phyloP scores from a whole-genome alignment of 2,797 vertebrate species.

The Pachyuromys duprasi region DNA sequence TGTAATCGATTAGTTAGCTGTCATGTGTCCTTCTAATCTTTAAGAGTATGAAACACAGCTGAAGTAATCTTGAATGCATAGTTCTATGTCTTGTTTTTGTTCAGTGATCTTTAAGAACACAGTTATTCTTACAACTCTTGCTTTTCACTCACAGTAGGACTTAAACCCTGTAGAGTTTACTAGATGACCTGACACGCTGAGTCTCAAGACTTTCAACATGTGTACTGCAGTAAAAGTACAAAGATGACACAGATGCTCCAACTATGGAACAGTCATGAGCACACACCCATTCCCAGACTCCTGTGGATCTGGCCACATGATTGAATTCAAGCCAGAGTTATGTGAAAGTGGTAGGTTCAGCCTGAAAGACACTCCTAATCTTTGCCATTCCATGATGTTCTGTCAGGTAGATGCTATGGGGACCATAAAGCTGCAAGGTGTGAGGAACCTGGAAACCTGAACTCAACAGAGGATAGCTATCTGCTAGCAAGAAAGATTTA shows the following conservation, averaged over 20 bases:
- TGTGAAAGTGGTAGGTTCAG: neutral
- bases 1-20: neutral
- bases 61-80: neutral
- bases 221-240: neutral
- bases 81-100: neutral
- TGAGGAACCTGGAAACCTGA: neutral
- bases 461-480: neutral
- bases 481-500: neutral
- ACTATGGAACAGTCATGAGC: neutral
- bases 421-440: neutral
- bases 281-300: neutral
- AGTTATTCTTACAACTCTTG: neutral
- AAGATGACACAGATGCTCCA: neutral
- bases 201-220: neutral
- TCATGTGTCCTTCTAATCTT: neutral
- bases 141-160: neutral
- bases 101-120: neutral
- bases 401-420: neutral
- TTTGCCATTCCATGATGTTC: neutral
- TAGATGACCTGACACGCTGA: neutral
- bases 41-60: neutral
- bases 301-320: neutral
- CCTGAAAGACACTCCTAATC: neutral
- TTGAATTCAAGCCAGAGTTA: neutral
- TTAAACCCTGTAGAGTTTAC: constrained; percentile 15